Percentiles rank a stretch among this genome's conserved stretches.
Evolutionary conservation across 2,797 vertebrate species (phyloP).

Genomic region (Halcyon chelicuti): DNA sequence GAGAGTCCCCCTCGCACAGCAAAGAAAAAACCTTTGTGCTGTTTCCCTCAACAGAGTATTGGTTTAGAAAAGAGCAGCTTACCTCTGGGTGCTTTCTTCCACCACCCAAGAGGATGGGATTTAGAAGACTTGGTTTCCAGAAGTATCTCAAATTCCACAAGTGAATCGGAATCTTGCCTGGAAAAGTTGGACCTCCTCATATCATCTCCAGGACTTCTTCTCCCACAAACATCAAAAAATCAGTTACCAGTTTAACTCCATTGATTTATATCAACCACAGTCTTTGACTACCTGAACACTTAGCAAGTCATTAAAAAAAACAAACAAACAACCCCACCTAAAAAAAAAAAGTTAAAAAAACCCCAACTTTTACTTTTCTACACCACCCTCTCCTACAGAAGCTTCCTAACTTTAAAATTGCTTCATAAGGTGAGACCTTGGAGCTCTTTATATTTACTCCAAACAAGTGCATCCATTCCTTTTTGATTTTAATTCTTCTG

Average conservation of each 20-base stretch:
- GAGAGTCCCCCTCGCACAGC: background rate
- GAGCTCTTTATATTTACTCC: background rate
- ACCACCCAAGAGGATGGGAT: background rate
- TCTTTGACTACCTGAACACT: background rate
- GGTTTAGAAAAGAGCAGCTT: background rate
- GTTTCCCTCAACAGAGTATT: accelerated
- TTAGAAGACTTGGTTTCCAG: background rate
- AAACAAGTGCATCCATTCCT: background rate
- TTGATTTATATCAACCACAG: background rate
- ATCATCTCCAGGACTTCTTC: background rate
- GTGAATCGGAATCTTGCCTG: background rate
- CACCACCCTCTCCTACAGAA: background rate
- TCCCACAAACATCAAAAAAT: background rate
- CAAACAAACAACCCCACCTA: background rate
- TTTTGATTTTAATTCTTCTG: background rate
- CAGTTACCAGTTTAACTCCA: background rate
- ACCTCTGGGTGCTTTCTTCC: background rate
- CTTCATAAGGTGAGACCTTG: background rate
- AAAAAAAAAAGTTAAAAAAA: background rate
- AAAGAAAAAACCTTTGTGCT: background rate
- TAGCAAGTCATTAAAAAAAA: background rate
- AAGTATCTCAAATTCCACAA: background rate
- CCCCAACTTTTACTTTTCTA: background rate
- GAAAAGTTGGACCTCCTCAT: background rate
- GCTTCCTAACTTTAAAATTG: background rate